Evolutionary conservation across 37 sponge, comb jelly and placozoan genomes (phyloP).

Genomic region (Aplysina aerophoba): DNA sequence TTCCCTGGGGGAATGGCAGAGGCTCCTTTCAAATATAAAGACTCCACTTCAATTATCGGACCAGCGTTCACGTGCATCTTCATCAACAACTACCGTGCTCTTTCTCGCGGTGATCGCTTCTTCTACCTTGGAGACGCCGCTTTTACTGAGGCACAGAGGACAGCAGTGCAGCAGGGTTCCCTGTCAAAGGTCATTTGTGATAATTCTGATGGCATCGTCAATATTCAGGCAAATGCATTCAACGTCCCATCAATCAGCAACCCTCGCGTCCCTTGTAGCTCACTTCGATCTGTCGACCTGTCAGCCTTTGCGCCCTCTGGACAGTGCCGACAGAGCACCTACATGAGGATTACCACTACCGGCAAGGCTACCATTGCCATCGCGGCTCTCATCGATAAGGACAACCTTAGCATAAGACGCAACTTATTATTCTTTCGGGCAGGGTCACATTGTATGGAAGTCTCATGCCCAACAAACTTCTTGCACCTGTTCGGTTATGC

Average conservation of each 20-base stretch:
- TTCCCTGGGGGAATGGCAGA: slow-evolving; percentile 86
- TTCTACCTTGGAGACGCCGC: slow-evolving; percentile 71
- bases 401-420: no score
- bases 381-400: not conserved
- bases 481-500: no score
- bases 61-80: slow-evolving; percentile 92
- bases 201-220: slow-evolving; percentile 58
- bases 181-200: slow-evolving; percentile 86
- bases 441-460: no score
- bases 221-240: slow-evolving; percentile 70
- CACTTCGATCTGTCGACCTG: not conserved
- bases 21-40: slow-evolving; percentile 14
- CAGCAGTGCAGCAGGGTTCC: slow-evolving; percentile 43
- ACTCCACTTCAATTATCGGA: slow-evolving; percentile 51
- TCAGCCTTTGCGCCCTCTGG: not conserved
- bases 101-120: slow-evolving; percentile 90
- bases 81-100: slow-evolving; percentile 64
- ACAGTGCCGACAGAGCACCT: not conserved
- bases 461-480: no score
- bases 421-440: no score
- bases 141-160: slow-evolving; percentile 67
- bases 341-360: not conserved
- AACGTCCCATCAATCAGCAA: not conserved
- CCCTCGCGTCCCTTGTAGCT: not conserved
- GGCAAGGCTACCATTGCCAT: not conserved